These are phyloP conservation scores for Strigops habroptila DNA, from an alignment of 2,113 vertebrate species.

Conservation along the genomic window DNA sequence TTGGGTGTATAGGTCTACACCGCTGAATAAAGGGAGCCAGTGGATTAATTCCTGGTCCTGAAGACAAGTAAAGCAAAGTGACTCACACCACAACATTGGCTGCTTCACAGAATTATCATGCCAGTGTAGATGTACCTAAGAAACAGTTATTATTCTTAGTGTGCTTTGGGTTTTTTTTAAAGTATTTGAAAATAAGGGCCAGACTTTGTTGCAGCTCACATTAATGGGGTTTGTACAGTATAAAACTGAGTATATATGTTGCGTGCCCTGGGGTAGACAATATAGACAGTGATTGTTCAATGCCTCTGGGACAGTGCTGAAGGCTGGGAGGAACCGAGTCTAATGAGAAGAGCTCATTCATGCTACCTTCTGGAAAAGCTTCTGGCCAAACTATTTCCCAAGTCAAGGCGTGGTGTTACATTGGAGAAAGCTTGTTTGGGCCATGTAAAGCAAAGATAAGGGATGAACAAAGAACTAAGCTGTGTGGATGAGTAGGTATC, in stretches of 20 bases:
- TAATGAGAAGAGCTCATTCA: neutral
- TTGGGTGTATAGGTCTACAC: neutral
- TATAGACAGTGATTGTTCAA: neutral
- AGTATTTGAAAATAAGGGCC: neutral
- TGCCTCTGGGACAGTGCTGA: neutral
- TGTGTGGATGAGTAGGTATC: neutral
- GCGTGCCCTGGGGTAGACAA: neutral
- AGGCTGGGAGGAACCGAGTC: neutral
- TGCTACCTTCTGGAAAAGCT: neutral
- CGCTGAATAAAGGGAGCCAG: neutral
- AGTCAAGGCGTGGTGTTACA: neutral
- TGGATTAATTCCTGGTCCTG: neutral
- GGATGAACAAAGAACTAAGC: neutral
- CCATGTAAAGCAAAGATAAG: neutral
- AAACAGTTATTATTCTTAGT: neutral
- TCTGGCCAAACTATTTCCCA: neutral
- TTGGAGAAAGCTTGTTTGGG: neutral
- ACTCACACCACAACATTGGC: neutral
- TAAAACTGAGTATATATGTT: neutral
- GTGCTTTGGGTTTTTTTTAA: accelerated
- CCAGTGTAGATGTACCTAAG: neutral
- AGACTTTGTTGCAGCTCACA: neutral
- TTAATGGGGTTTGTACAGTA: neutral
- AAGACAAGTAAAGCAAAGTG: neutral
- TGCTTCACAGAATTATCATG: neutral